phyloP scores from a whole-genome alignment of 1,140 invertebrate genomes.

The Sycophila sp. region DNA sequence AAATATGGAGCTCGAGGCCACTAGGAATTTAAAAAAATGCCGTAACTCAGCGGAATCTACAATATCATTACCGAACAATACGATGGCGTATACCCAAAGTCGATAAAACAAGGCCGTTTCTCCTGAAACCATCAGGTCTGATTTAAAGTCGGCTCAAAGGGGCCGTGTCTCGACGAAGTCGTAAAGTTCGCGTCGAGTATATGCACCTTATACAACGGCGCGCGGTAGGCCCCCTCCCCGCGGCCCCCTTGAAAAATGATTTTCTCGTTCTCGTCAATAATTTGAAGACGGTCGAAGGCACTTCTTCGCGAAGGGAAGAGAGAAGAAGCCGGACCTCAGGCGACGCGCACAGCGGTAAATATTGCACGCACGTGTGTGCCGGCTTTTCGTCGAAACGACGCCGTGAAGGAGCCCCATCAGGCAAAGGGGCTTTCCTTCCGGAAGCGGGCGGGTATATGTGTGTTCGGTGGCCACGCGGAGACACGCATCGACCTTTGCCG shows the following conservation, averaged over 20 bases:
- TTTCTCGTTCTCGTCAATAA: slow-evolving; percentile 25
- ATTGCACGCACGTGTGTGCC: slow-evolving; percentile 4
- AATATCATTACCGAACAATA: too few species aligned
- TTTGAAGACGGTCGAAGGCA: neutral
- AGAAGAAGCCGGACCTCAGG: neutral
- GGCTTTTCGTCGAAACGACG: slow-evolving; percentile 24
- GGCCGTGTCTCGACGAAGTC: neutral
- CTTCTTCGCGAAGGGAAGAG: neutral
- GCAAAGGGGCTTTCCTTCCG: neutral
- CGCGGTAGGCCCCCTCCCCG: neutral
- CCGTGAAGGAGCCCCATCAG: neutral
- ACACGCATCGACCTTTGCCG: neutral
- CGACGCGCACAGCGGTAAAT: neutral
- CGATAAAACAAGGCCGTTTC: too few species aligned
- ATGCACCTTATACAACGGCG: neutral
- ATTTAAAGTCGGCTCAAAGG: neutral
- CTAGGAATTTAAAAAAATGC: too few species aligned
- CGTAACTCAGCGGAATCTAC: too few species aligned
- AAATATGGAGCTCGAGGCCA: too few species aligned
- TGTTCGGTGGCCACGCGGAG: too few species aligned
- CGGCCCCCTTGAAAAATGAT: slow-evolving; percentile 1
- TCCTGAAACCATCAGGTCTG: too few species aligned
- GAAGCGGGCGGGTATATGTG: neutral
- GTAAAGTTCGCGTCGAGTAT: neutral
- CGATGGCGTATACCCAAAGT: too few species aligned